Percentiles rank a stretch among this genome's conserved stretches.
Evolutionary conservation across 2,113 vertebrate genomes (phyloP).

Genomic region (Coptodon bakossiorum): DNA sequence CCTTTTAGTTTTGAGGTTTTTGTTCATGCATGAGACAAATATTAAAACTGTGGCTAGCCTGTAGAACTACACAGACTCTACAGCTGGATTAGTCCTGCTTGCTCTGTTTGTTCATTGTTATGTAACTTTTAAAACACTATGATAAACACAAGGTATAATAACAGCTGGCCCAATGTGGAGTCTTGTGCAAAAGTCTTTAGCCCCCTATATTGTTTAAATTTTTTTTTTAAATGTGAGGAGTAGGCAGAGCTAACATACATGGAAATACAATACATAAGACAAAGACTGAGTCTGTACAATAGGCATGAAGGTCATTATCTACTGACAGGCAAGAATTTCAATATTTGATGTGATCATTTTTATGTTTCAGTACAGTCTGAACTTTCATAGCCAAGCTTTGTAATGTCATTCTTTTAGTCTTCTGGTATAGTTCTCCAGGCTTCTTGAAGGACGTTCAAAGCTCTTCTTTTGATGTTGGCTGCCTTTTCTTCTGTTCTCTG

Average conservation of each 20-base stretch:
- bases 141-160: neutral
- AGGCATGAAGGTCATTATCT: neutral
- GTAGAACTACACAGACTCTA: neutral
- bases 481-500: neutral
- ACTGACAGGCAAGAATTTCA: neutral
- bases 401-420: neutral
- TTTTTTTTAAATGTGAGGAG: neutral
- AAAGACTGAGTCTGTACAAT: neutral
- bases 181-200: neutral
- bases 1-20: neutral
- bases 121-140: neutral
- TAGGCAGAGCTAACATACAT: neutral
- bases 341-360: neutral
- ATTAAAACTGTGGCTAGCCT: neutral
- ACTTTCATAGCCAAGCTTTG: neutral
- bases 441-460: neutral
- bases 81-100: neutral
- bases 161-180: neutral
- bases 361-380: neutral
- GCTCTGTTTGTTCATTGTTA: neutral
- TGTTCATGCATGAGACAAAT: neutral
- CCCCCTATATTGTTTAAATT: neutral
- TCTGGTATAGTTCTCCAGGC: neutral
- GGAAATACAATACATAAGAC: neutral
- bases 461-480: neutral